These are phyloP conservation scores for Sebastes itinus DNA, from an alignment of 2,797 vertebrate genomes.

Conservation along the genomic window DNA sequence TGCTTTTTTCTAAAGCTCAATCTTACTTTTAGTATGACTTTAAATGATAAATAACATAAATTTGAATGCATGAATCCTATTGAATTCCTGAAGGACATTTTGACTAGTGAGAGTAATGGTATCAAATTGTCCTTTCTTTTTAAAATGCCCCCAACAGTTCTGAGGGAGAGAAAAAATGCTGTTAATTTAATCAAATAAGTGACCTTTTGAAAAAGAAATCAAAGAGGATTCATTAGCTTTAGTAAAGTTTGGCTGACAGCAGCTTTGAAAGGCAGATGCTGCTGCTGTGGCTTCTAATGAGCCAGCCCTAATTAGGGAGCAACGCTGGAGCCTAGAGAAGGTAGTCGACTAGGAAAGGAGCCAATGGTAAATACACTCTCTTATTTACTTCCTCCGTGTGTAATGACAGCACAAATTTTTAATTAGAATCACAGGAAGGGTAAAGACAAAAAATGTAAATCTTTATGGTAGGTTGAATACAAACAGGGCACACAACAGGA, in stretches of 20 bases:
- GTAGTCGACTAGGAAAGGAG: slow-evolving; percentile 81
- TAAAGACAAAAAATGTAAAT: slow-evolving; percentile 74
- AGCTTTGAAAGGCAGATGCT: slow-evolving; percentile 89
- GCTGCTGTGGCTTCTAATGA: slow-evolving; percentile 86
- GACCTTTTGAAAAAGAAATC: slow-evolving; percentile 87
- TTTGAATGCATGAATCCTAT: slow-evolving; percentile 36
- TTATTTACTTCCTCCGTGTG: slow-evolving; percentile 83
- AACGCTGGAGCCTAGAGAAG: slow-evolving; percentile 82
- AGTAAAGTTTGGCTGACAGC: slow-evolving; percentile 87
- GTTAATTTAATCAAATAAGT: slow-evolving; percentile 88
- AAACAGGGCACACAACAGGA: slow-evolving; percentile 75
- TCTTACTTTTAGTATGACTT: slow-evolving; percentile 10
- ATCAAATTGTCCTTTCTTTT: slow-evolving; percentile 79
- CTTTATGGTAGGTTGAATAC: slow-evolving; percentile 73
- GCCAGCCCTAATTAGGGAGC: slow-evolving; percentile 86
- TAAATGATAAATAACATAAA: slow-evolving; percentile 50
- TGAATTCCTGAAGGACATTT: slow-evolving; percentile 66
- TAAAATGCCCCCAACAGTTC: slow-evolving; percentile 75
- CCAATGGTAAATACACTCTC: slow-evolving; percentile 82
- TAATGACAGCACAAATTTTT: slow-evolving; percentile 84
- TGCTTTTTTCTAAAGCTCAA: background rate
- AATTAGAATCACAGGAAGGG: slow-evolving; percentile 85
- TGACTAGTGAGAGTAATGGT: slow-evolving; percentile 63
- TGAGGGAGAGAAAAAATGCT: slow-evolving; percentile 60
- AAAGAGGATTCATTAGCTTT: slow-evolving; percentile 89